Evolutionary conservation across 2,113 vertebrate genomes (phyloP).

Genomic region (Gasterosteus aculeatus): DNA sequence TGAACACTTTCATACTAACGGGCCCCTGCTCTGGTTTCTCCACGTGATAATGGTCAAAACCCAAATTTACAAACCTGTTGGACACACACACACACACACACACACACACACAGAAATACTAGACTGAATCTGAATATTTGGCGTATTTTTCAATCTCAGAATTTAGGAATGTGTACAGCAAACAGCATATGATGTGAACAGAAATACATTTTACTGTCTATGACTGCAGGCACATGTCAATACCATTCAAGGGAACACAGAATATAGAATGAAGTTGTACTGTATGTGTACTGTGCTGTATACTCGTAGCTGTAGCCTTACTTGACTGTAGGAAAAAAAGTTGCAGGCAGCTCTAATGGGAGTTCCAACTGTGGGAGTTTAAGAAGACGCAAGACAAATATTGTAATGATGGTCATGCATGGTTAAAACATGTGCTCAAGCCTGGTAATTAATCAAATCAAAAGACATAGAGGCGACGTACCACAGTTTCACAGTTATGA

Average conservation of each 20-base stretch:
- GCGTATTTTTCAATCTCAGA: neutral
- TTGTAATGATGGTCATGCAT: neutral
- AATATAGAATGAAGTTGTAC: neutral
- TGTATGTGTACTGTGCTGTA: neutral
- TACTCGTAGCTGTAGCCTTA: slow-evolving; percentile 52
- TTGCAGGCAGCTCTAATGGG: slow-evolving; percentile 66
- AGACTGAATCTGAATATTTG: neutral
- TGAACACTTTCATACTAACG: slow-evolving; percentile 86
- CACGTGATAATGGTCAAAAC: slow-evolving; percentile 81
- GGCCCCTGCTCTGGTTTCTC: slow-evolving; percentile 68
- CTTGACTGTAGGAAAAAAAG: slow-evolving; percentile 71
- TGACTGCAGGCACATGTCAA: neutral
- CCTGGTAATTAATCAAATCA: too few species aligned
- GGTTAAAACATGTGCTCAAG: neutral
- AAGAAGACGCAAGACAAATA: neutral
- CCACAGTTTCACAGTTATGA: slow-evolving; percentile 85
- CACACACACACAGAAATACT: neutral
- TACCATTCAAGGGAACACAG: neutral
- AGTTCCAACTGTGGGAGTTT: slow-evolving; percentile 77
- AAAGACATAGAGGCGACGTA: slow-evolving; percentile 71
- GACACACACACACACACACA: neutral
- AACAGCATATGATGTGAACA: neutral
- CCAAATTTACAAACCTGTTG: slow-evolving; percentile 88
- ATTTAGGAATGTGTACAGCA: neutral
- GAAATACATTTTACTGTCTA: neutral